These are phyloP conservation scores for Geococcyx californianus DNA, from an alignment of 2,113 vertebrate genomes.

Conservation along the genomic window DNA sequence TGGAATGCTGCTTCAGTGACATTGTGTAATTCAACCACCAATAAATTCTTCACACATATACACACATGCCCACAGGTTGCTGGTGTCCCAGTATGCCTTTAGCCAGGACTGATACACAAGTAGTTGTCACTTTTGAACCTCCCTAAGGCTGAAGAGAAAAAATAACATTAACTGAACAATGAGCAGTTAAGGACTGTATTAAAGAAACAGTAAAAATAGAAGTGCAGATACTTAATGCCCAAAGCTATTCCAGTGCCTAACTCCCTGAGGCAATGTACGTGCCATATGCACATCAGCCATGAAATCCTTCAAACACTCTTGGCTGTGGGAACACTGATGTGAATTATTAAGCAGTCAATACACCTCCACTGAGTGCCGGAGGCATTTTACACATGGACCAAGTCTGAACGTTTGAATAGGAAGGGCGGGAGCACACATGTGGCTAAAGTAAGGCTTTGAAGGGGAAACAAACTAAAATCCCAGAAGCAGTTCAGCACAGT, in stretches of 20 bases:
- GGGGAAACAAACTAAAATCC: neutral
- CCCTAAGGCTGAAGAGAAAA: neutral
- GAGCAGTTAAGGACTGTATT: neutral
- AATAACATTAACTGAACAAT: neutral
- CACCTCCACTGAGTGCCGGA: rapidly evolving
- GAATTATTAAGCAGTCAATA: neutral
- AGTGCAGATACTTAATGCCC: neutral
- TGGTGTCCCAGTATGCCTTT: neutral
- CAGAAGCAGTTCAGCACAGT: neutral
- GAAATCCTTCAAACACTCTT: neutral
- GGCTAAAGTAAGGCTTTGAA: rapidly evolving
- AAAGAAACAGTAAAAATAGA: neutral
- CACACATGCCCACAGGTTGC: neutral
- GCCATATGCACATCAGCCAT: neutral
- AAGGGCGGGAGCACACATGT: neutral
- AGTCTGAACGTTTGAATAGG: rapidly evolving
- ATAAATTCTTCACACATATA: neutral
- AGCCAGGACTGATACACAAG: neutral
- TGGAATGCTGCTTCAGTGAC: neutral
- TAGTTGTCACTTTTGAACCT: neutral
- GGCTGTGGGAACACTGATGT: rapidly evolving
- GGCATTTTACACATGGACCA: rapidly evolving
- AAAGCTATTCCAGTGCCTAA: neutral
- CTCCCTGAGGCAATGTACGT: rapidly evolving
- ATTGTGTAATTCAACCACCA: neutral